A percentile compares a stretch with the other conserved stretches of the same genome.
Conservation (phyloP, 1,140 invertebrate genomes). For the Nomia melanderi region DNA sequence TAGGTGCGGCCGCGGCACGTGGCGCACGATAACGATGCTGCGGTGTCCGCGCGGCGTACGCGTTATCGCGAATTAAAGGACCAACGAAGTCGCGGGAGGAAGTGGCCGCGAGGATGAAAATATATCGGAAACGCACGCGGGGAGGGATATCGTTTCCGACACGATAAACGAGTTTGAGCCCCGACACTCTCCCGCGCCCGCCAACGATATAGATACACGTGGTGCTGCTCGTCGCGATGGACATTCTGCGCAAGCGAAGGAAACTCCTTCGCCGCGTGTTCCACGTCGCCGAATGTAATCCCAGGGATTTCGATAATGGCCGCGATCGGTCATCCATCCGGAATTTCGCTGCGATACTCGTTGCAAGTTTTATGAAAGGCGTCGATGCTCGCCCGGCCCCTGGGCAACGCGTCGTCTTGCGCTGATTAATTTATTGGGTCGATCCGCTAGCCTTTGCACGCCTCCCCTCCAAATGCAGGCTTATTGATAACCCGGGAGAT, state of each 20-base stretch:
- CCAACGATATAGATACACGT: background rate
- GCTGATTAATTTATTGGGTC: background rate
- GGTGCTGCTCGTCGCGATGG: background rate
- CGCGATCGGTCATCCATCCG: slow-evolving; percentile 16
- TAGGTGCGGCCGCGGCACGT: slow-evolving; percentile 23
- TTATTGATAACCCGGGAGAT: background rate
- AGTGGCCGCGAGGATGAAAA: slow-evolving; percentile 12
- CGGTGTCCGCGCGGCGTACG: too few species aligned
- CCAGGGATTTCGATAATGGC: background rate
- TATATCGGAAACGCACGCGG: background rate
- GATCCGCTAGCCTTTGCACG: background rate
- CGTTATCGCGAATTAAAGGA: slow-evolving; percentile 33
- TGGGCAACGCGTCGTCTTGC: background rate
- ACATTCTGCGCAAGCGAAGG: background rate
- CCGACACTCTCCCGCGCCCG: background rate
- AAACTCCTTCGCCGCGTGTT: background rate
- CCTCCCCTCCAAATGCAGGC: too few species aligned
- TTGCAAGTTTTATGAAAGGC: background rate
- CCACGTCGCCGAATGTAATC: background rate
- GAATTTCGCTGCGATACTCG: background rate
- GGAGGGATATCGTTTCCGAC: background rate
- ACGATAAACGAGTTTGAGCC: slow-evolving; percentile 11
- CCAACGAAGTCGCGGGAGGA: background rate
- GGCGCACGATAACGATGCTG: slow-evolving; percentile 23
- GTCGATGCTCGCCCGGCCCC: background rate